These are phyloP conservation scores for Odocoileus virginianus DNA, from an alignment of 2,113 vertebrate genomes.

Conservation along the genomic window DNA sequence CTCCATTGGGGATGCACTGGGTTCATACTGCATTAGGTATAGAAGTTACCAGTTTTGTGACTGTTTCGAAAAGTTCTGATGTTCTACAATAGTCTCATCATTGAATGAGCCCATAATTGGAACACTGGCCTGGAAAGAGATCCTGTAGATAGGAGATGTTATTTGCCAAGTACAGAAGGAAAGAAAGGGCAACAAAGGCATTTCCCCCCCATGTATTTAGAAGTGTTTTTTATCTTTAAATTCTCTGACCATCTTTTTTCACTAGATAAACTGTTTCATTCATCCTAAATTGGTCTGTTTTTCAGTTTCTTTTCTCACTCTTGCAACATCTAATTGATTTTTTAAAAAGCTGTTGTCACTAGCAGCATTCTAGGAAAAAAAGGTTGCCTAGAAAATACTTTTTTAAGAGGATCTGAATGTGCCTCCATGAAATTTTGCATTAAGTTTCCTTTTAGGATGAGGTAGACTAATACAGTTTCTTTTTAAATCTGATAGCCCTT, in stretches of 20 bases:
- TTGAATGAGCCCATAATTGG: neutral
- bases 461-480: neutral
- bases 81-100: neutral
- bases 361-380: neutral
- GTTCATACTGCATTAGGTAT: neutral
- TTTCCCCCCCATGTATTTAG: neutral
- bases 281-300: neutral
- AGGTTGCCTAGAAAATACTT: neutral
- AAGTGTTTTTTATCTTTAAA: neutral
- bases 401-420: neutral
- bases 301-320: neutral
- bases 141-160: neutral
- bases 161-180: neutral
- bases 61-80: conserved; percentile 19
- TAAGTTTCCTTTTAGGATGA: neutral
- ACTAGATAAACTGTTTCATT: neutral
- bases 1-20: neutral
- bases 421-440: neutral
- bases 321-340: neutral
- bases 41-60: neutral
- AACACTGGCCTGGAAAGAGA: neutral
- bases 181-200: neutral
- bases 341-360: neutral
- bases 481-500: neutral
- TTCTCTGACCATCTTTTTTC: neutral